Evolutionary conservation across 1,140 invertebrate species (phyloP).

Genomic region (Gonatopus flavifemur): DNA sequence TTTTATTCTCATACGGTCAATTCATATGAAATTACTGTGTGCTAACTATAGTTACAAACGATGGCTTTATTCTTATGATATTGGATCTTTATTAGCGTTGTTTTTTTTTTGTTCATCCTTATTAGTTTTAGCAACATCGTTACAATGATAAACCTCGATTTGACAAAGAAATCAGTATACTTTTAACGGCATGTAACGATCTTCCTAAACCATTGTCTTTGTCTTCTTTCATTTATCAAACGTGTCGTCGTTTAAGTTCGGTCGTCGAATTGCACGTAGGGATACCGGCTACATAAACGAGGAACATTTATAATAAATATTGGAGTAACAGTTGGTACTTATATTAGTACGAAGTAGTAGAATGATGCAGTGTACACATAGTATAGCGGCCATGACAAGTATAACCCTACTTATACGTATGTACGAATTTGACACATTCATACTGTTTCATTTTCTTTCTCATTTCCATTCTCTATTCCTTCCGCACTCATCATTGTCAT

Average conservation of each 20-base stretch:
- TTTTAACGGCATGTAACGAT: conserved; percentile 17
- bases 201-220: conserved; percentile 16
- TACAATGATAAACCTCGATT: conserved; percentile 4
- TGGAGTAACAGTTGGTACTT: conserved; percentile 42
- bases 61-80: conserved; percentile 11
- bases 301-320: conserved; percentile 50
- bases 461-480: conserved; percentile 1
- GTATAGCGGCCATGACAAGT: conserved; percentile 37
- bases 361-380: conserved; percentile 45
- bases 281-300: conserved; percentile 36
- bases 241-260: conserved; percentile 20
- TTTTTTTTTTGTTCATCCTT: conserved; percentile 7
- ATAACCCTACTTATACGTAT: too few relatives aligned
- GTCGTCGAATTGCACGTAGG: conserved; percentile 31
- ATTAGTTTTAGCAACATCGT: conserved; percentile 4
- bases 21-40: conserved; percentile 36
- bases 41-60: conserved; percentile 30
- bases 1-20: conserved; percentile 29
- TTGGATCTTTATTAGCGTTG: conserved; percentile 2
- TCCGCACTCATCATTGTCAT: conserved; percentile 9
- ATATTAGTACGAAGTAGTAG: conserved; percentile 42
- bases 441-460: conserved; percentile 15
- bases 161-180: conserved; percentile 7
- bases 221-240: not conserved
- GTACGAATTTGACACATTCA: conserved; percentile 28